Evolutionary conservation across 2,888 invertebrate species (phyloP).

Genomic region (Caenorhabditis afra): DNA sequence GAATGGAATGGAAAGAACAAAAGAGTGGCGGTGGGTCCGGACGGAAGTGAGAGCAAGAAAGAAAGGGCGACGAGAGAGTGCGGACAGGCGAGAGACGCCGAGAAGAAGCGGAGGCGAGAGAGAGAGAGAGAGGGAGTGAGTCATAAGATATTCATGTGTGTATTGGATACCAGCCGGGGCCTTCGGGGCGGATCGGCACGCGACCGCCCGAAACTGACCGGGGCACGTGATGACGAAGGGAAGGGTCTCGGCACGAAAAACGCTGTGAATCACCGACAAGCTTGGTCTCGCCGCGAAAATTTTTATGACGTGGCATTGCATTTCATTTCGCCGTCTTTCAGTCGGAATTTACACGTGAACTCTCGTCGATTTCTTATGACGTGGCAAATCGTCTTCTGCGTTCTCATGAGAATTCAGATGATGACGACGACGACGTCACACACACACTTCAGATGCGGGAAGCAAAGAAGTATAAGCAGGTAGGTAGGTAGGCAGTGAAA

Average conservation of each 20-base stretch:
- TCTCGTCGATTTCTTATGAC: too few relatives aligned
- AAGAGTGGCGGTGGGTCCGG: conserved; percentile 1
- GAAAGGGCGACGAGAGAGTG: conserved; percentile 25
- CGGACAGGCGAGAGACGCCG: conserved; percentile 12
- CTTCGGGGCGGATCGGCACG: neutral
- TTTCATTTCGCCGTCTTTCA: too few relatives aligned
- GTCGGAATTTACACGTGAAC: too few relatives aligned
- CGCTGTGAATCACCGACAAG: neutral
- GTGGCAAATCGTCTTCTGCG: too few relatives aligned
- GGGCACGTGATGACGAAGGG: conserved; percentile 3
- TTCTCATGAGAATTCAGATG: too few relatives aligned
- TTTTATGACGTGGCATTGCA: too few relatives aligned
- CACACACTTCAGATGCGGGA: neutral
- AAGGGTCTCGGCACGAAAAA: neutral
- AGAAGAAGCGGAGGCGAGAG: conserved; percentile 17
- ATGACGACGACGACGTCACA: too few relatives aligned
- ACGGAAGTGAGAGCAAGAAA: conserved; percentile 16
- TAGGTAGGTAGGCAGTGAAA: conserved; percentile 18
- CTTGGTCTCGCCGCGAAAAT: neutral
- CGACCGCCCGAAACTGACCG: conserved; percentile 1
- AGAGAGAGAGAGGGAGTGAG: conserved; percentile 13
- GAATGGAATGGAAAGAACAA: conserved; percentile 1
- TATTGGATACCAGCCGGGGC: conserved; percentile 29
- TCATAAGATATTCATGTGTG: conserved; percentile 44
- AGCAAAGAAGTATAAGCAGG: conserved; percentile 11